Evolutionary conservation across 1,140 invertebrate genomes (phyloP).

Genomic region (Drosophila leontia): DNA sequence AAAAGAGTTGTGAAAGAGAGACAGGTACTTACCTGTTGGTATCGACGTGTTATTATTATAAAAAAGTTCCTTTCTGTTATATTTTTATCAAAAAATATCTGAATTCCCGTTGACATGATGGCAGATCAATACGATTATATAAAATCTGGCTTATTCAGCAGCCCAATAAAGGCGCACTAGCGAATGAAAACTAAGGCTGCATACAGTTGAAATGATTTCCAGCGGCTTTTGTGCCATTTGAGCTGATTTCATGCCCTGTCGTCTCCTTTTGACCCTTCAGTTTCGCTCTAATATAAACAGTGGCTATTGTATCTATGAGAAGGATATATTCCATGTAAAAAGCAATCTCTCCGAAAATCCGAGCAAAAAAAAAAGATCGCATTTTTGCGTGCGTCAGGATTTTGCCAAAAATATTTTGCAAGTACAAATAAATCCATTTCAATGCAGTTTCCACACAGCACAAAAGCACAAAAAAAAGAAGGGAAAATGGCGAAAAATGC

Average conservation of each 20-base stretch:
- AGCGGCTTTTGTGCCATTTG: constrained; percentile 56
- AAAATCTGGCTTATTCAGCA: constrained; percentile 30
- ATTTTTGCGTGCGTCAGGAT: constrained; percentile 69
- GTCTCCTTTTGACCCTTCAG: constrained; percentile 24
- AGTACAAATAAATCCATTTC: constrained; percentile 80
- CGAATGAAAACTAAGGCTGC: constrained; percentile 3
- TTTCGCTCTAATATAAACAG: constrained; percentile 64
- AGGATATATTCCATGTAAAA: constrained; percentile 60
- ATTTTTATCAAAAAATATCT: neutral
- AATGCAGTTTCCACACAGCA: constrained; percentile 47
- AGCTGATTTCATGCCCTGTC: constrained; percentile 46
- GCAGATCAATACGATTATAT: neutral
- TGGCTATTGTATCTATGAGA: constrained; percentile 47
- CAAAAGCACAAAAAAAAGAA: constrained; percentile 2
- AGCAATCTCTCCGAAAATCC: constrained; percentile 55
- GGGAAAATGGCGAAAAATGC: constrained; percentile 29
- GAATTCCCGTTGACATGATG: neutral
- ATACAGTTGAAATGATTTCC: constrained; percentile 29
- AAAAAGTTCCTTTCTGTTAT: too few relatives aligned
- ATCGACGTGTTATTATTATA: too few relatives aligned
- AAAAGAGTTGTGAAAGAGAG: too few relatives aligned
- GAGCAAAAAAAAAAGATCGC: constrained; percentile 17
- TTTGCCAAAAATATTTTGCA: constrained; percentile 76
- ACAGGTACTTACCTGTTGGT: too few relatives aligned
- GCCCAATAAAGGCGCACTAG: neutral